Evolutionary conservation across 2,888 invertebrate species (phyloP).

Genomic region (Antheraea assamensis): DNA sequence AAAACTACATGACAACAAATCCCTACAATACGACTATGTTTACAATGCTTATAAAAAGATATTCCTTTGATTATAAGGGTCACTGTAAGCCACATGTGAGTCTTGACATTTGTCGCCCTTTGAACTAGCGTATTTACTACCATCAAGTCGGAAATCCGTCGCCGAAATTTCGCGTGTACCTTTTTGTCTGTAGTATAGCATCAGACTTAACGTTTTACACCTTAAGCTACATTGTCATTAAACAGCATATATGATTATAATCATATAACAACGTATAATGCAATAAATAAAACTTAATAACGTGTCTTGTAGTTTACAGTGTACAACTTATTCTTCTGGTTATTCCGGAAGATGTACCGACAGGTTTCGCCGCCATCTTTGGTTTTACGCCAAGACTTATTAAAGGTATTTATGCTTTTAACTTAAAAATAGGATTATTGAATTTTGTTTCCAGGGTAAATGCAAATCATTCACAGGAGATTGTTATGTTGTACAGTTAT

Average conservation of each 20-base stretch:
- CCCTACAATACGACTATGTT: no score
- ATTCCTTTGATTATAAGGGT: no score
- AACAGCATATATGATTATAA: neutral
- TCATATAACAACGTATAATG: neutral
- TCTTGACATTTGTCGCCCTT: no score
- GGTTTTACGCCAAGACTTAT: conserved; percentile 63
- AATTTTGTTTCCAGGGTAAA: no score
- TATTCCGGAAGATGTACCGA: conserved; percentile 67
- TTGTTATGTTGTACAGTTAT: no score
- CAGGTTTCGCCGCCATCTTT: conserved; percentile 61
- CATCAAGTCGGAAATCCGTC: no score
- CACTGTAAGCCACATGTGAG: no score
- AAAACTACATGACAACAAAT: no score
- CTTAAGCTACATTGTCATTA: no score
- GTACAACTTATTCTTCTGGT: conserved; percentile 45
- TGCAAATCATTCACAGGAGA: no score
- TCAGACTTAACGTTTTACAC: neutral
- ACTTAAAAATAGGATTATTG: neutral
- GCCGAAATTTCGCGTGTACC: neutral
- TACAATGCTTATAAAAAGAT: no score
- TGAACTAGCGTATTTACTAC: no score
- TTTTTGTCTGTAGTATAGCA: neutral
- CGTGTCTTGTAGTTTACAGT: conserved; percentile 34
- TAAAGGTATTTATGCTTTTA: conserved; percentile 44
- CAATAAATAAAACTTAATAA: neutral